Base-by-base conservation (phyloP, 2,797 vertebrate genomes). In the Sebastes nivosus region DNA sequence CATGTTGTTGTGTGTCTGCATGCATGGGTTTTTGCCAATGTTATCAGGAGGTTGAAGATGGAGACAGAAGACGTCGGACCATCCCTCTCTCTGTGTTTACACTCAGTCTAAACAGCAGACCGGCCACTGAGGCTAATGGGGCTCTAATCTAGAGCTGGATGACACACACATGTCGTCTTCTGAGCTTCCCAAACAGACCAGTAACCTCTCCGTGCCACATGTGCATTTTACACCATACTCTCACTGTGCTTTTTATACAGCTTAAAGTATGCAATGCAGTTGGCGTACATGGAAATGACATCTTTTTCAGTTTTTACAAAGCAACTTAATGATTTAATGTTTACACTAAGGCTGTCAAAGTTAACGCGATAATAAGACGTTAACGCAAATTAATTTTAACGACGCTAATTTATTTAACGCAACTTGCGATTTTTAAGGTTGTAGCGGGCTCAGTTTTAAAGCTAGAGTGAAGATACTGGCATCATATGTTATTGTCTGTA, bases 61-160 rank as follows among this genome's bases (percentile, higher is more conserved):
- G 88, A 92, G 92, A 83, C 88, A 86, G 85, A 90, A 89, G 86
- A 91, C 79, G 46, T 84, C 57, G 34, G 86, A 88, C 89, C 89
- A 91, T 94, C 93, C 81, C 88, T 90, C 90, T 92, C 84, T 86
- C 65, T 87, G 79, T 96, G 94, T 96, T 95, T 95, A 95, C 85
- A 79, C 70, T 86, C 85, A 77, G 89, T 93, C 94, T 92, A 95
- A 95, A 95, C 93, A 95, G 85, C 92, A 78, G 90, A 88, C 82
- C 89, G 89, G 92, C 93, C 94, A 92, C 90, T 85, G 91, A 90
- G 94, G 88, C 94, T 96, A 96, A 95, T 96, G 94, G 93, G 92
- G 87, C 82, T 82, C 89, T 95, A 95, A 96, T 96, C 95, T 95
- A 87, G 85, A 87, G 92, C 87, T 93, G 93, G 88, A 92, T 87